Evolutionary conservation across 2,113 vertebrate genomes (phyloP), one percentile per base, ranked within the genome.

Genomic region (Climacteris rufus): DNA sequence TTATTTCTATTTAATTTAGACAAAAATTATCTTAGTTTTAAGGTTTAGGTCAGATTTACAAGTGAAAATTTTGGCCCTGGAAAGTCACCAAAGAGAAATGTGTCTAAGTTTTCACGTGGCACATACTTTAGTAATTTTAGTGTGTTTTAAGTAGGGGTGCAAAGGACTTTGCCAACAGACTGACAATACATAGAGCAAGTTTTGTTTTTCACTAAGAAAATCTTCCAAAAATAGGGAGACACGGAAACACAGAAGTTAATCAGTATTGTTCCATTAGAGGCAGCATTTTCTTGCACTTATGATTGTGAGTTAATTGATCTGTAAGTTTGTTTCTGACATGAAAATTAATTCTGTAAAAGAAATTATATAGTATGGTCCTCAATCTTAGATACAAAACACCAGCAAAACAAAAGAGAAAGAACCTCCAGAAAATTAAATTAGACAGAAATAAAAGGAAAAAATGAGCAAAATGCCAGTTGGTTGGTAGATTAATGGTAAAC

Each of bases 91-190:
- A 31, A 75, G 22, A 88, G 9, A 70, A 83, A 35, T 18, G 2
- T n/a, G 23, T 75, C 35, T 60, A 54, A 54, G 25, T 31, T 76
- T 92, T 90, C 52, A 66, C 1, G 0, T 61, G 35, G 19, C 37
- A 66, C 22, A 5, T 54, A 40, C 37, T 81, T 75, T 28, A 75
- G 17, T 77, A 87, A 75, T 89, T 90, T 89, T 63, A 91, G 54
- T 50, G 66, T 53, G 30, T 81, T 74, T 91, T 74, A 66, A 61
- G 21, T 65, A 61, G 47, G 6, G 27, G 7, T 83, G n/a, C 27
- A 94, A 89, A 83, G 21, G 6, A 39, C 89, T 94, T 92, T 93
- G 63, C 25, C 27, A 69, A 40, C 37, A 86, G 23, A 11, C 59
- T 90, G 59, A 21, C 23, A 89, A 49, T 56, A 39, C n/a, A 56